Evolutionary conservation across 2,113 vertebrate species (phyloP).

Genomic region (Porphyrio hochstetteri): DNA sequence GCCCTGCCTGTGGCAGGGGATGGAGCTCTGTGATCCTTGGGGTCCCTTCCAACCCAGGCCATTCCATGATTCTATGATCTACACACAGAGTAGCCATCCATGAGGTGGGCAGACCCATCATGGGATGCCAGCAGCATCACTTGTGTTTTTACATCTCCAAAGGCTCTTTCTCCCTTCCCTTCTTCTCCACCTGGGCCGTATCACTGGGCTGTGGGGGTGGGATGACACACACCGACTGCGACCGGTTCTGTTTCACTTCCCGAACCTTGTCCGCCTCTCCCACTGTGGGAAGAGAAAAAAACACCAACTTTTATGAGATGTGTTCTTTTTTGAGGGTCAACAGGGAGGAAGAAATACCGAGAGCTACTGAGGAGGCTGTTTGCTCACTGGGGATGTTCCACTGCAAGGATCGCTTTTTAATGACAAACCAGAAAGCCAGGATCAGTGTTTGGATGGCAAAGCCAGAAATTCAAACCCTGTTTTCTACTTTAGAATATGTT

Average conservation of each 20-base stretch:
- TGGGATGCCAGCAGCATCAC: neutral
- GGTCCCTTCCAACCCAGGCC: too few species aligned
- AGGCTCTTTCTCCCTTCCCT: neutral
- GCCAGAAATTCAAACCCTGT: neutral
- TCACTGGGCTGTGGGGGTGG: rapidly evolving
- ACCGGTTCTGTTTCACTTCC: conserved; percentile 1
- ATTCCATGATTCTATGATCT: neutral
- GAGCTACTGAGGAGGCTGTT: neutral
- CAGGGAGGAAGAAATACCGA: neutral
- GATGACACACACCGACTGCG: conserved; percentile 9
- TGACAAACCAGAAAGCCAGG: neutral
- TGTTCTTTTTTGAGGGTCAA: neutral
- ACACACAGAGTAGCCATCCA: rapidly evolving
- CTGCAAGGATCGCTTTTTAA: neutral
- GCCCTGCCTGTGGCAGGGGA: too few species aligned
- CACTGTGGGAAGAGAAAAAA: conserved; percentile 23
- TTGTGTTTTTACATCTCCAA: neutral
- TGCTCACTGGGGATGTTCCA: neutral
- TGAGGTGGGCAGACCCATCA: neutral
- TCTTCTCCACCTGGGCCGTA: neutral
- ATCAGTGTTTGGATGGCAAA: neutral
- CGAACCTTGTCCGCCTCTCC: neutral
- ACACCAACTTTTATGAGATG: neutral
- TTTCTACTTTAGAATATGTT: neutral
- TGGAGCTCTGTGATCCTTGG: too few species aligned